A percentile compares a stretch with the other conserved stretches of the same genome.
These are phyloP conservation scores for Cydia fagiglandana DNA, from an alignment of 1,140 invertebrate species.

Conservation along the genomic window DNA sequence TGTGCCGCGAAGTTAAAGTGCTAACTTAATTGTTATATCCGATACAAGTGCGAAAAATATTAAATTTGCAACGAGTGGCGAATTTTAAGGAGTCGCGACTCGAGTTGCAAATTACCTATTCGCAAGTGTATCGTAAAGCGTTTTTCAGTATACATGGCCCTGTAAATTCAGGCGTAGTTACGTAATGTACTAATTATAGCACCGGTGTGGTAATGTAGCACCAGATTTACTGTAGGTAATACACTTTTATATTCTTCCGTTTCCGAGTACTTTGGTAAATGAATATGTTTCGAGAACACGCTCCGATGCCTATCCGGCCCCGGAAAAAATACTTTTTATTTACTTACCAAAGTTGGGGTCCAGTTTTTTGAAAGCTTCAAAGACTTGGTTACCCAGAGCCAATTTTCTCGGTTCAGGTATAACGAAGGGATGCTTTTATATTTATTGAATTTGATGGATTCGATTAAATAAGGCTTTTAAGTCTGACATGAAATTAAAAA, in stretches of 20 bases:
- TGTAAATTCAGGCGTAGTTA: too few relatives aligned
- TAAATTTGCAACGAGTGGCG: too few relatives aligned
- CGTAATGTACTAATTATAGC: too few relatives aligned
- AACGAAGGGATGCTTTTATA: conserved; percentile 15
- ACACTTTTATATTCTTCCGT: neutral
- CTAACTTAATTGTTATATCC: neutral
- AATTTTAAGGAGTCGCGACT: too few relatives aligned
- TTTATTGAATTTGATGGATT: conserved; percentile 29
- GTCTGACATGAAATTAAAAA: neutral
- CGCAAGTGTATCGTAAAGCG: too few relatives aligned
- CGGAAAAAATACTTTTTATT: conserved; percentile 22
- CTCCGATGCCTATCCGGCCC: neutral
- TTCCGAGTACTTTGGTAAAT: neutral
- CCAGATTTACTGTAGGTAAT: too few relatives aligned
- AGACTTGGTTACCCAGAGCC: conserved; percentile 13
- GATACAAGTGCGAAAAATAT: too few relatives aligned
- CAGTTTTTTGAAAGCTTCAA: conserved; percentile 22
- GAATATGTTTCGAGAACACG: neutral
- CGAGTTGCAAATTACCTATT: too few relatives aligned
- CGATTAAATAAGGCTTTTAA: neutral
- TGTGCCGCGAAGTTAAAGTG: neutral
- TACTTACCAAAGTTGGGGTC: conserved; percentile 23
- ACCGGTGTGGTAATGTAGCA: too few relatives aligned
- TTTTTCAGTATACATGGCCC: too few relatives aligned
- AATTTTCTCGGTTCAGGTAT: conserved; percentile 20